phyloP scores from a whole-genome alignment of 2,797 vertebrate species.

The Rhabdomys pumilio region DNA sequence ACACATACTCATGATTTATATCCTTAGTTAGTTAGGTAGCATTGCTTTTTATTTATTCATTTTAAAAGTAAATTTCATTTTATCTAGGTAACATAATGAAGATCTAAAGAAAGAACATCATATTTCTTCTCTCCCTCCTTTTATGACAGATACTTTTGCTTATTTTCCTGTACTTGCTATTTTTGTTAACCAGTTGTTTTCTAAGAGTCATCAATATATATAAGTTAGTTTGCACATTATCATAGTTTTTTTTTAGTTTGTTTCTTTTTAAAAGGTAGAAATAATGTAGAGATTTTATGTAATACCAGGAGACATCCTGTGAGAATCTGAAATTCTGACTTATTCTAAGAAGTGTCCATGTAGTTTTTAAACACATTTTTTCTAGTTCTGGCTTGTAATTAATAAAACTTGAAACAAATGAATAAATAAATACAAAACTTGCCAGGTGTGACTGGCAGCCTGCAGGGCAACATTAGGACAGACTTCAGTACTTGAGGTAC shows the following conservation, averaged over 20 bases:
- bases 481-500: neutral
- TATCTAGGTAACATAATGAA: neutral
- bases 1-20: neutral
- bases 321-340: neutral
- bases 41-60: slow-evolving; percentile 29
- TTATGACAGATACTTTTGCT: neutral
- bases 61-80: slow-evolving; percentile 42
- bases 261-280: slow-evolving; percentile 6
- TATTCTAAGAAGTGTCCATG: neutral
- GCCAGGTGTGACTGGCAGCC: neutral
- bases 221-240: neutral
- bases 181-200: slow-evolving; percentile 16
- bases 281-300: neutral
- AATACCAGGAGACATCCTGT: neutral
- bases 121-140: neutral
- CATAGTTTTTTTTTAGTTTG: neutral
- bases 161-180: neutral
- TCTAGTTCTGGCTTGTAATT: neutral
- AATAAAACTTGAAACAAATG: neutral
- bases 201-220: neutral
- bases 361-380: neutral
- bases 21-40: neutral
- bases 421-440: neutral
- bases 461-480: neutral
- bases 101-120: neutral